These are phyloP conservation scores for Pseudolaguvia tuberculata DNA, from an alignment of 2,113 vertebrate genomes.

Conservation along the genomic window DNA sequence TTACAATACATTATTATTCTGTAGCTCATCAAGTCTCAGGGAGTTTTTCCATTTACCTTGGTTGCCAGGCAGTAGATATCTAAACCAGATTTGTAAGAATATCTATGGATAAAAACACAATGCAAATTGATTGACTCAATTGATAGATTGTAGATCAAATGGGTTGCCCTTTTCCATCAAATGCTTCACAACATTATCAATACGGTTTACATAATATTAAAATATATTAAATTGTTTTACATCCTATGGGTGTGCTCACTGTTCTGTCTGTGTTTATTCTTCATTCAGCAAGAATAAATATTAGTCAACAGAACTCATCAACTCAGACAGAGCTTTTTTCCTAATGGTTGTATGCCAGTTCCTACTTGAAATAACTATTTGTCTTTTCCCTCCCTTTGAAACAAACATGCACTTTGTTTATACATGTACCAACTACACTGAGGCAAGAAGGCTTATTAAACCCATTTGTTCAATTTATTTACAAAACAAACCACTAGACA, in stretches of 20 bases:
- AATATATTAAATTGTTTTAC: not conserved
- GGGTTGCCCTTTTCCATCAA: not conserved
- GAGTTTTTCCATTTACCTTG: not conserved
- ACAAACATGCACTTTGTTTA: slow-evolving; percentile 45
- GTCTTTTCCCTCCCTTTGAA: slow-evolving; percentile 29
- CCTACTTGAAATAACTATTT: slow-evolving; percentile 18
- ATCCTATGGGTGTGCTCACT: no score
- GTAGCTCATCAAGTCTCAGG: not conserved
- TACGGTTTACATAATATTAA: not conserved
- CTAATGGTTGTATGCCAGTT: not conserved
- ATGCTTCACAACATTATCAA: not conserved
- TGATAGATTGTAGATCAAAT: no score
- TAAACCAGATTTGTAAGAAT: not conserved
- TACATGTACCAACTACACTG: no score
- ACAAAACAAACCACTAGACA: no score
- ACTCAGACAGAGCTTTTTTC: not conserved
- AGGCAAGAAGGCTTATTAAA: no score
- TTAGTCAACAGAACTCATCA: not conserved
- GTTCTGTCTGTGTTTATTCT: no score
- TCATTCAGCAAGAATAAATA: not conserved
- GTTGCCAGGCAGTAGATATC: not conserved
- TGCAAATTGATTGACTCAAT: not conserved
- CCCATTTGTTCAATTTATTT: no score
- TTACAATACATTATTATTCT: not conserved
- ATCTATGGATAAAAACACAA: not conserved